Percentiles rank a stretch among this genome's conserved stretches.
Evolutionary conservation across 2,113 vertebrate genomes (phyloP).

Genomic region (Callipepla californica): DNA sequence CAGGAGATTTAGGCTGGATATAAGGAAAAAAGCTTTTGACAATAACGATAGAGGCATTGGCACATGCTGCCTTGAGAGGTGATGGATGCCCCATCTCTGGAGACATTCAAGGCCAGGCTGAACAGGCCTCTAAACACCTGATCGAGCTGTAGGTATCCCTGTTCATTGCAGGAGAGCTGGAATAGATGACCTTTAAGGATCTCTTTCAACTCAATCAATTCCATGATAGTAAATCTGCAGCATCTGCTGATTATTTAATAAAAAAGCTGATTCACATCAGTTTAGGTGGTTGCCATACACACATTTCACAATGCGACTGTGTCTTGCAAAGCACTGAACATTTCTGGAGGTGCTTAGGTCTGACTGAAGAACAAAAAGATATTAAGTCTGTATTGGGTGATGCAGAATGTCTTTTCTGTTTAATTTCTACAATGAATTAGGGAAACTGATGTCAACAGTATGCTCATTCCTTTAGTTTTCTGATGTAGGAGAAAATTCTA

Average conservation of each 20-base stretch:
- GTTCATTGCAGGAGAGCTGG: no score
- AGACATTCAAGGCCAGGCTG: no score
- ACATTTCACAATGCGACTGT: background rate
- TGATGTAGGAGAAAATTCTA: background rate
- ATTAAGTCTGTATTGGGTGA: background rate
- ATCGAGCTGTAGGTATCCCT: no score
- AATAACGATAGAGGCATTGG: no score
- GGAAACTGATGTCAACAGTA: background rate
- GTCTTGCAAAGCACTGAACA: background rate
- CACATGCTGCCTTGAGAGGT: no score
- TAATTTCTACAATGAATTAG: background rate
- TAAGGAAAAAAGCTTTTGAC: no score
- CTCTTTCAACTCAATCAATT: no score
- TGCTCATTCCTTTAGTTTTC: background rate
- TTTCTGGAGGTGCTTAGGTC: background rate
- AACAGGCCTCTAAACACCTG: no score
- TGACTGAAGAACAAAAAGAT: background rate
- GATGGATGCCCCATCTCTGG: no score
- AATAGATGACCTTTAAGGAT: no score
- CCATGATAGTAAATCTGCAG: background rate
- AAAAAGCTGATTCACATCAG: background rate
- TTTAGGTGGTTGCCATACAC: background rate
- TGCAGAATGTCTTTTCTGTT: background rate
- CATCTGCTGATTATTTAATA: background rate
- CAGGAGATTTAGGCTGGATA: no score